Evolutionary conservation across 2,888 invertebrate species (phyloP).

Genomic region (Melinaea marsaeus): DNA sequence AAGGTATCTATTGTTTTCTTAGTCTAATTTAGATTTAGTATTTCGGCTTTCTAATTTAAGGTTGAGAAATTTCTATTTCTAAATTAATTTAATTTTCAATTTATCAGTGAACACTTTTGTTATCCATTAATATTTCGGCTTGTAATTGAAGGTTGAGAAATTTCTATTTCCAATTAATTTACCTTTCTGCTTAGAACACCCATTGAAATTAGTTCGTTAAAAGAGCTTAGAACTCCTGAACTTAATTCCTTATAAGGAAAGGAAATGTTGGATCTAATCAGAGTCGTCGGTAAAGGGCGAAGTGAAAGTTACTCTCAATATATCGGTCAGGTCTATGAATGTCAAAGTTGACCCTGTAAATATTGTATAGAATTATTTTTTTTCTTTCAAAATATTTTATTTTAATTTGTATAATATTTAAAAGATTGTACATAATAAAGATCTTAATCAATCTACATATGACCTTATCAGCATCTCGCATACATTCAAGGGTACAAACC

Average conservation of each 20-base stretch:
- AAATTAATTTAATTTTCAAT: no score
- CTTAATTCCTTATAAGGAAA: slow-evolving; percentile 5
- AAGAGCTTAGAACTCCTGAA: background rate
- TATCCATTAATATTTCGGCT: no score
- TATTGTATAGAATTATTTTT: no score
- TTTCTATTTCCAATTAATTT: no score
- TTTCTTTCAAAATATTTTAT: no score
- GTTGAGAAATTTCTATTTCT: no score
- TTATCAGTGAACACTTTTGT: no score
- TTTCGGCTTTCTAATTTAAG: slow-evolving; percentile 4
- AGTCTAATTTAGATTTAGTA: slow-evolving; percentile 25
- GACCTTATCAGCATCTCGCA: background rate
- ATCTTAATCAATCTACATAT: background rate
- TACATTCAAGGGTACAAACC: background rate
- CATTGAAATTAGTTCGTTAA: background rate
- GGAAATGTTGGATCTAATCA: slow-evolving; percentile 12
- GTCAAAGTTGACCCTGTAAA: slow-evolving; percentile 15
- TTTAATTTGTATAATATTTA: no score
- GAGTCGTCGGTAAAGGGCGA: slow-evolving; percentile 9
- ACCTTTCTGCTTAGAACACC: background rate
- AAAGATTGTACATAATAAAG: no score
- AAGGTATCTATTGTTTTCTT: slow-evolving; percentile 74
- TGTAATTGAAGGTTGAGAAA: no score
- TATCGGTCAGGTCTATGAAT: slow-evolving; percentile 17
- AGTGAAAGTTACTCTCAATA: slow-evolving; percentile 19